Evolutionary conservation across 1,140 invertebrate genomes (phyloP).

Genomic region (Pararge aegeria): DNA sequence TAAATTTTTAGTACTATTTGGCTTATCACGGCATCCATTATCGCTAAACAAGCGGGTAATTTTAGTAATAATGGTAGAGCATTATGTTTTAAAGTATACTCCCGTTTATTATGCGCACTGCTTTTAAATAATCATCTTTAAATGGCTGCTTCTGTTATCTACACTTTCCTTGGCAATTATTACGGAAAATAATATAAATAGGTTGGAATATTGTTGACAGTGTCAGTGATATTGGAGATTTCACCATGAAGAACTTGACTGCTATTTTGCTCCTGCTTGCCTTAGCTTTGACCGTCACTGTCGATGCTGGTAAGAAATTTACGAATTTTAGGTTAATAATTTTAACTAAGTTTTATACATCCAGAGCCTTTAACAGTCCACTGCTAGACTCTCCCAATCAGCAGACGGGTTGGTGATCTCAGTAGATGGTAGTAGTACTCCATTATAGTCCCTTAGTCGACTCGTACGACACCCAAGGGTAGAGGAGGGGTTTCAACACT

Average conservation of each 20-base stretch:
- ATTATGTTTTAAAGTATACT: neutral
- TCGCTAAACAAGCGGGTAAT: neutral
- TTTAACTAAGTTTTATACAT: no score
- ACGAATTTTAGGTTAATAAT: no score
- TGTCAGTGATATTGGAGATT: neutral
- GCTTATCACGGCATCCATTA: neutral
- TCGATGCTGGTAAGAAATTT: conserved; percentile 11
- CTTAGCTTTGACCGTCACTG: conserved; percentile 1
- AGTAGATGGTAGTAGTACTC: no score
- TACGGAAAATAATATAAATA: neutral
- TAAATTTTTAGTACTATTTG: no score
- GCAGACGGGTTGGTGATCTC: no score
- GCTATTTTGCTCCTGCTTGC: neutral
- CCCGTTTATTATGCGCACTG: neutral
- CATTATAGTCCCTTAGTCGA: no score
- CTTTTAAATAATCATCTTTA: neutral
- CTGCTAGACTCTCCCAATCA: no score
- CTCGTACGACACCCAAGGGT: no score
- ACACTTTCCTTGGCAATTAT: neutral
- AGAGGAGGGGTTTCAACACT: no score
- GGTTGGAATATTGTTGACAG: neutral
- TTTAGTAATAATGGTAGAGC: neutral
- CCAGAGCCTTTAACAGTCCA: no score
- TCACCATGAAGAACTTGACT: conserved; percentile 10
- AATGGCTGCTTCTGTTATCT: neutral